Percentiles rank a stretch among this genome's conserved stretches.
These are phyloP conservation scores for Riptortus pedestris DNA, from an alignment of 1,140 invertebrate genomes.

Conservation along the genomic window DNA sequence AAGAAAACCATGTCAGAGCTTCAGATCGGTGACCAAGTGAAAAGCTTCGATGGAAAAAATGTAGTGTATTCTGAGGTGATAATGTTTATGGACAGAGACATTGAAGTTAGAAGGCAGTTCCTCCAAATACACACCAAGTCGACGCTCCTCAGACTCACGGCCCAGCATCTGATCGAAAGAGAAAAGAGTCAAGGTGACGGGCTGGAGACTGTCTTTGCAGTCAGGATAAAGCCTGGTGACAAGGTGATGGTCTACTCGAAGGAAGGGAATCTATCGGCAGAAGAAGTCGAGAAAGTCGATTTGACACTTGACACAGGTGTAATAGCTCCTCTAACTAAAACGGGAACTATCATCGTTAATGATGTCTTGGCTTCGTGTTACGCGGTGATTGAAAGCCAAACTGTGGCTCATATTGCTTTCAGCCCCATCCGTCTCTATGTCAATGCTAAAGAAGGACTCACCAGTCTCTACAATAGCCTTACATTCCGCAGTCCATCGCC, in stretches of 20 bases:
- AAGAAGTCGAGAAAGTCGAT: slow-evolving; percentile 49
- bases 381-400: slow-evolving; percentile 75
- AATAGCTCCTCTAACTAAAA: slow-evolving; percentile 77
- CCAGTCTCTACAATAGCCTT: background rate
- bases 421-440: slow-evolving; percentile 56
- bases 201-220: slow-evolving; percentile 47
- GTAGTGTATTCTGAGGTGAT: slow-evolving; percentile 75
- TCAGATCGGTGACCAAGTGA: slow-evolving; percentile 65
- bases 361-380: slow-evolving; percentile 89
- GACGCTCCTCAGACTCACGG: slow-evolving; percentile 61
- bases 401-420: slow-evolving; percentile 72
- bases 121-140: slow-evolving; percentile 57
- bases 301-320: slow-evolving; percentile 56
- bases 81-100: slow-evolving; percentile 75
- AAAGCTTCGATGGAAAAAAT: slow-evolving; percentile 53
- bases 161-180: slow-evolving; percentile 63
- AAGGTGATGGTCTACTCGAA: slow-evolving; percentile 43
- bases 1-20: slow-evolving; percentile 49
- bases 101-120: slow-evolving; percentile 54
- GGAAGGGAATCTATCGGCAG: slow-evolving; percentile 35
- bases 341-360: slow-evolving; percentile 83
- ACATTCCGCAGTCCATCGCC: background rate
- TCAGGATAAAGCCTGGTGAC: slow-evolving; percentile 43
- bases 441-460: background rate
- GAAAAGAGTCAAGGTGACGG: slow-evolving; percentile 18